Base-by-base conservation (phyloP, 2,888 invertebrate genomes). In the Hydraecia micacea region DNA sequence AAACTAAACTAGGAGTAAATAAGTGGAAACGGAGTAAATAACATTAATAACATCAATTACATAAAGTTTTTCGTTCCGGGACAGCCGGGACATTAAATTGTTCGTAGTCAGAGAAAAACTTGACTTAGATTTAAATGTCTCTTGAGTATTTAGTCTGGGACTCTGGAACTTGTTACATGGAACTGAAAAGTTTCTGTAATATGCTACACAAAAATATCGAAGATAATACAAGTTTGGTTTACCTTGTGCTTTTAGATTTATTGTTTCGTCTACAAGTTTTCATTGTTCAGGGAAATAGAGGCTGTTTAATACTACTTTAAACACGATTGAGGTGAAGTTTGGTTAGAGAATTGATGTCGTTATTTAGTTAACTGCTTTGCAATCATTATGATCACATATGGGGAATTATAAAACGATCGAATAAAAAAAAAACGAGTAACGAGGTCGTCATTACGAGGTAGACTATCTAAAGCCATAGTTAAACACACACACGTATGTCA, bases 101-200 rank as follows among this genome's bases (percentile, higher is more conserved):
- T 93, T 91, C 89, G 80, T 81, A 89, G 89, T 91, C 75, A 92
- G 91, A 91, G 93, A 92, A 92, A 93, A 93, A 90, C 92, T 92
- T 86, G 84, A 91, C 88, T 90, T 91, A 91, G 92, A 94, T 94
- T 95, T 94, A 93, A 95, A 93, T 92, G 94, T 95, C 95, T 93
- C 94, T 86, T 79, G 94, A 93, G 93, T 91, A 93, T 95, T 95
- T 93, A 91, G 90, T 86, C 87, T 82, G 84, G 87, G 82, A 90
- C 87, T 84, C 89, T 88, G 90, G 89, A 90, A 91, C 88, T 87
- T 89, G 91, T 92, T 89, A 89, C 89, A 87, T 86, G 78, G 76
- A 85, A 85, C 89, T 89, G 86, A 77, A 80, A 86, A 91, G 88
- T 91, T 92, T 86, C 39, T 32, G 84, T 83, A 79, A 85, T 80